Evolutionary conservation across 2,888 invertebrate genomes (phyloP).

Genomic region (Teinopalpus imperialis): DNA sequence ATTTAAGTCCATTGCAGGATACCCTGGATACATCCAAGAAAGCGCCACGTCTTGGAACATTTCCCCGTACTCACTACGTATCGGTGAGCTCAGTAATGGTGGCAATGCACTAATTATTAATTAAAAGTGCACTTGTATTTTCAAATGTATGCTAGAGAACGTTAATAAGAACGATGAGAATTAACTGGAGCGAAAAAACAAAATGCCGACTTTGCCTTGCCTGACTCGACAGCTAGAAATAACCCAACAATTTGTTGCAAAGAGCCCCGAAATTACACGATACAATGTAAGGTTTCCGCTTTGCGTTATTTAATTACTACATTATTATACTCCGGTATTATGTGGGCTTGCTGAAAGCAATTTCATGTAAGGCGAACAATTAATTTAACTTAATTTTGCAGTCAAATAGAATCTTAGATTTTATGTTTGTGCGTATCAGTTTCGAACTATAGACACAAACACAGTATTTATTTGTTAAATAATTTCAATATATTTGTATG

Average conservation of each 20-base stretch:
- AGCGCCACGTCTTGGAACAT: no score
- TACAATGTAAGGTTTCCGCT: conserved; percentile 22
- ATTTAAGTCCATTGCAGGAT: no score
- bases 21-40: no score
- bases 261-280: conserved; percentile 21
- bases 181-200: conserved; percentile 12
- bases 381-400: conserved; percentile 16
- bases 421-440: not conserved
- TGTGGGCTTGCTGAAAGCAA: conserved; percentile 23
- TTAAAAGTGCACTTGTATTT: not conserved
- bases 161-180: not conserved
- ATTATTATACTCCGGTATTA: conserved; percentile 24
- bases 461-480: no score
- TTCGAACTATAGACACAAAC: no score
- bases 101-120: no score
- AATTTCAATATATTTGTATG: no score
- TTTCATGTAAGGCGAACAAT: conserved; percentile 20
- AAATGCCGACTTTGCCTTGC: not conserved
- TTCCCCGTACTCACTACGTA: no score
- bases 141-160: not conserved
- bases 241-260: conserved; percentile 24
- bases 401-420: conserved; percentile 6
- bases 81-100: no score
- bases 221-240: conserved; percentile 17
- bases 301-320: conserved; percentile 25